These are phyloP conservation scores for Toxonevra muliebris DNA, from an alignment of 2,888 invertebrate species.

Conservation along the genomic window DNA sequence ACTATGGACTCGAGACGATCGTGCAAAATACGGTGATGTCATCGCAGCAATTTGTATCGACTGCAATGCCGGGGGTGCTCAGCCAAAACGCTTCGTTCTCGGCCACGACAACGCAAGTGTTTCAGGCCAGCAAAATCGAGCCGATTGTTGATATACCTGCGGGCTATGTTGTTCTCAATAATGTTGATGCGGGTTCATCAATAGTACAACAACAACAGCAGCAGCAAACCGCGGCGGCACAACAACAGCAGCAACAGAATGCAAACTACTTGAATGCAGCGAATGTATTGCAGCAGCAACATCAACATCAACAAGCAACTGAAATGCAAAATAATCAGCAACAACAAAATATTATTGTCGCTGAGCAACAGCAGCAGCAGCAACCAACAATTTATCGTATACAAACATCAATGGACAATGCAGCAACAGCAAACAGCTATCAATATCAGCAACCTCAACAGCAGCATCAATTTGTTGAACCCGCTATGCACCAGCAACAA, in stretches of 20 bases:
- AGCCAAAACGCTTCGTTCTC: slow-evolving; percentile 85
- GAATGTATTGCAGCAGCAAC: slow-evolving; percentile 45
- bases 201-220: slow-evolving; percentile 36
- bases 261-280: slow-evolving; percentile 44
- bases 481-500: slow-evolving; percentile 28
- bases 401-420: slow-evolving; percentile 34
- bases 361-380: slow-evolving; percentile 37
- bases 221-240: slow-evolving; percentile 26
- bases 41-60: slow-evolving; percentile 85
- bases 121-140: slow-evolving; percentile 82
- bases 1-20: slow-evolving; percentile 85
- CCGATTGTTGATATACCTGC: slow-evolving; percentile 80
- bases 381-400: slow-evolving; percentile 44
- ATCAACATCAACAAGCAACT: slow-evolving; percentile 35
- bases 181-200: slow-evolving; percentile 63
- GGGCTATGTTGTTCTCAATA: slow-evolving; percentile 76
- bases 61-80: slow-evolving; percentile 81
- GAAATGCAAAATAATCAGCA: slow-evolving; percentile 37
- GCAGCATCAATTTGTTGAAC: slow-evolving; percentile 31
- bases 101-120: slow-evolving; percentile 76
- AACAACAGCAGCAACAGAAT: slow-evolving; percentile 32
- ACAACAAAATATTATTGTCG: slow-evolving; percentile 35
- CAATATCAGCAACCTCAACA: slow-evolving; percentile 44
- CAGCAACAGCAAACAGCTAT: slow-evolving; percentile 36
- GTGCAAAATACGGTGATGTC: slow-evolving; percentile 90